Evolutionary conservation across 2,888 invertebrate genomes (phyloP).

Genomic region (Autographa gamma): DNA sequence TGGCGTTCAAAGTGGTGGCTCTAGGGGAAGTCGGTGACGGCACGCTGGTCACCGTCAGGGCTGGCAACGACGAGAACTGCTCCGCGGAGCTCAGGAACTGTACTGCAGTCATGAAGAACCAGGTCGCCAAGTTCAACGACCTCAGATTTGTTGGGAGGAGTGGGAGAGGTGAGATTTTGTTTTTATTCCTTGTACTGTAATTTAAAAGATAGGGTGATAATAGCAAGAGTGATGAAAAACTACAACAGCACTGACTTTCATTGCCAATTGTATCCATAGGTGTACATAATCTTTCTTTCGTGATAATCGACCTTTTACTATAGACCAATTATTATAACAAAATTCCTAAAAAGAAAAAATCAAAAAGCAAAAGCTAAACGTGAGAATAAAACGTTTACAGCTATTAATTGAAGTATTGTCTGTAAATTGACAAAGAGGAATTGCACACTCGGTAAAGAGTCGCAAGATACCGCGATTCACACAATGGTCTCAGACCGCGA

Average conservation of each 20-base stretch:
- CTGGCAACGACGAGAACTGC: slow-evolving; percentile 99
- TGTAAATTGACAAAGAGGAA: background rate
- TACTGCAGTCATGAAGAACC: slow-evolving; percentile 98
- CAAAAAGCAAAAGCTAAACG: background rate
- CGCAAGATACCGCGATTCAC: background rate
- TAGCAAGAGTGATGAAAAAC: too few relatives aligned
- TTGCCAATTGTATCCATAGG: too few relatives aligned
- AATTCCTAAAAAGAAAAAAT: too few relatives aligned
- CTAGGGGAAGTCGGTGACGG: slow-evolving; percentile 98
- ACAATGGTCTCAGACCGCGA: background rate
- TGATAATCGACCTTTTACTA: too few relatives aligned
- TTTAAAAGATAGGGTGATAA: too few relatives aligned
- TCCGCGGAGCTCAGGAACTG: slow-evolving; percentile 98
- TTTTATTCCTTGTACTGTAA: slow-evolving; percentile 10
- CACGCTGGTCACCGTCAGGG: slow-evolving; percentile 97
- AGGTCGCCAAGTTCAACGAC: slow-evolving; percentile 99
- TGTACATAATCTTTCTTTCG: too few relatives aligned
- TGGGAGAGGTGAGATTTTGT: slow-evolving; percentile 95
- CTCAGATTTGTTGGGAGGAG: slow-evolving; percentile 98
- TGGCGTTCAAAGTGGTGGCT: slow-evolving; percentile 98
- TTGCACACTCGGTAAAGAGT: background rate
- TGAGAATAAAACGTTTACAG: too few relatives aligned
- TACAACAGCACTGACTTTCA: too few relatives aligned
- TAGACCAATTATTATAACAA: too few relatives aligned
- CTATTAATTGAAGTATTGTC: background rate